Conservation (phyloP, 2,797 vertebrate genomes). For the Calcarius lapponicus region DNA sequence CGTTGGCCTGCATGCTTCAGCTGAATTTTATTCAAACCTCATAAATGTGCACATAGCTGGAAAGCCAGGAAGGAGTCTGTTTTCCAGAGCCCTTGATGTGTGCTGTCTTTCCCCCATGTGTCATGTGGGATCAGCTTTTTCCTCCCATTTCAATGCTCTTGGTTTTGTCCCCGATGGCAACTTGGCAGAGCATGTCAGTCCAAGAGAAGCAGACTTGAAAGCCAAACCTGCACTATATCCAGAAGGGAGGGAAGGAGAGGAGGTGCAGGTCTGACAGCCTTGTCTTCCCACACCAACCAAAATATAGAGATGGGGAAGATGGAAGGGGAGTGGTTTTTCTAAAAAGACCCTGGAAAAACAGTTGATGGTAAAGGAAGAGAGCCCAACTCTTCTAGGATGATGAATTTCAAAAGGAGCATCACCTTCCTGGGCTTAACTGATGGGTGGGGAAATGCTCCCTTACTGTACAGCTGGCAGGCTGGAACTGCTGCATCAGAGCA, state of each 20-base stretch:
- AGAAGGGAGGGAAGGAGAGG: not conserved
- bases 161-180: not conserved
- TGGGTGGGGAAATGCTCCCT: not conserved
- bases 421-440: not conserved
- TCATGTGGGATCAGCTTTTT: not conserved
- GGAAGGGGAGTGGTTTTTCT: not conserved
- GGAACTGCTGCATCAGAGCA: not conserved
- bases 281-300: not conserved
- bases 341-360: not conserved
- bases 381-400: not conserved
- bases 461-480: not conserved
- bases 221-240: not conserved
- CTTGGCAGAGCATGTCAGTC: not conserved
- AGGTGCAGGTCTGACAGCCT: not conserved
- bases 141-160: not conserved
- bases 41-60: not conserved
- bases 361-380: not conserved
- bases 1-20: not conserved
- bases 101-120: not conserved
- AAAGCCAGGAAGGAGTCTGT: not conserved
- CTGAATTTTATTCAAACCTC: conserved; percentile 18
- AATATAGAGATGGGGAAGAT: not conserved
- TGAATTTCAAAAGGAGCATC: not conserved
- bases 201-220: not conserved
- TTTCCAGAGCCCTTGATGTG: conserved; percentile 5